Evolutionary conservation across 2,113 vertebrate species (phyloP).

Genomic region (Vimba vimba): DNA sequence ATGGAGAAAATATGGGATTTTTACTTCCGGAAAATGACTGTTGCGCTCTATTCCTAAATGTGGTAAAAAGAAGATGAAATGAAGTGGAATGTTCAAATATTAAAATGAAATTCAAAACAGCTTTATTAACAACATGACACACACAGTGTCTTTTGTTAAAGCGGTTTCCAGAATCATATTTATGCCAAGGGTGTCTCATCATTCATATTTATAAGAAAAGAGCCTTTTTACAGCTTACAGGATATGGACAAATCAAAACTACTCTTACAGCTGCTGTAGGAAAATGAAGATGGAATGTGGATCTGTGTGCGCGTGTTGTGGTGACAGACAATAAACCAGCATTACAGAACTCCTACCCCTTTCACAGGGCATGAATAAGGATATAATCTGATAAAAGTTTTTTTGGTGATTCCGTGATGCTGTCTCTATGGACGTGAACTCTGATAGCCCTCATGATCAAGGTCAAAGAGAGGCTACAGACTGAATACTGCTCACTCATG

Average conservation of each 20-base stretch:
- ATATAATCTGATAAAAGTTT: conserved; percentile 35
- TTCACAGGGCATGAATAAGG: conserved; percentile 27
- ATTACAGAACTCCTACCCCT: conserved; percentile 31
- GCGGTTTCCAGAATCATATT: not conserved
- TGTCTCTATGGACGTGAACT: conserved; percentile 39
- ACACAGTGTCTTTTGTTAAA: conserved; percentile 2
- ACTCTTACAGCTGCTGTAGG: conserved; percentile 13
- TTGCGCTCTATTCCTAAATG: not conserved
- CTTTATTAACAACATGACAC: not conserved
- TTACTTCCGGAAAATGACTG: not conserved
- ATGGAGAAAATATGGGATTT: not conserved
- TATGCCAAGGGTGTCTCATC: not conserved
- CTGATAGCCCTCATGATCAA: conserved; percentile 38
- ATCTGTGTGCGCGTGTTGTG: conserved; percentile 10
- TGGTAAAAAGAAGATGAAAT: not conserved
- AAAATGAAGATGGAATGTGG: conserved; percentile 34
- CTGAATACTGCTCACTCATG: conserved; percentile 43
- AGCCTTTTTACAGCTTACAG: conserved; percentile 16
- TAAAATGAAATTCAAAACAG: not conserved
- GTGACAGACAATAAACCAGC: conserved; percentile 38
- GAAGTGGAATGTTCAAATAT: no score
- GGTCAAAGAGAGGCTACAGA: conserved; percentile 48
- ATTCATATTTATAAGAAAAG: conserved; percentile 6
- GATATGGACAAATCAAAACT: conserved; percentile 30
- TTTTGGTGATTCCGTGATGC: conserved; percentile 34